Base-by-base conservation (phyloP, 2,797 vertebrate genomes). In the Kryptolebias ocellatus region DNA sequence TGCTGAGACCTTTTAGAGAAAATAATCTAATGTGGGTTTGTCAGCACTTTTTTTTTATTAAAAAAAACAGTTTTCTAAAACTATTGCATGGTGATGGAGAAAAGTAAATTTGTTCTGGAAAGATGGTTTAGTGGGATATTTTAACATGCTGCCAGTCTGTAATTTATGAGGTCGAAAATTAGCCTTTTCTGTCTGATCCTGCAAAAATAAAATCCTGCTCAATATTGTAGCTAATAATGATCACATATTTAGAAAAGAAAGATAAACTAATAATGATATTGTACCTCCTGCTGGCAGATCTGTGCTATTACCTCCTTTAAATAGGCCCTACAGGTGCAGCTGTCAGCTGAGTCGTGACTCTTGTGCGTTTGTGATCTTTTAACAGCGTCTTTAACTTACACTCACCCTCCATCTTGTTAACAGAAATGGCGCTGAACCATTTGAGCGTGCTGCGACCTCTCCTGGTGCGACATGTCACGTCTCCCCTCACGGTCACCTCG, bases 371-470 rank as follows among this genome's bases (percentile, higher is more conserved):
- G 7, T 51, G 4, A 64, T 18, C 18, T 45, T 52, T 44, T 29
- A 12, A 20, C 14, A 46, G 1, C 5, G n/a, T 39, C 2, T 34
- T 39, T 37, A 6, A n/a, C 27, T 28, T 20, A 51, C 2, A 39
- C 11, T 37, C 24, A 3, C 20, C 39, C 10, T 53, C 50, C 10
- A 4, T 34, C n/a, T 6, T 64, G 14, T 64, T 18, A 14, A 46
- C 72, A 92, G 91, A 81, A 0, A 85, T 95, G 93, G 93, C 93
- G 0, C 74, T 95, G 16, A 85, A 90, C 51, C 92, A 88, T 27
- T 79, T 95, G 63, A 86, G 80, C 2, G 65, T 88, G 5, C 82
- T 95, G 65, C 89, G 91, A 1, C 82, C 93, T 20, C 79, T 92
- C 1, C 27, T 89, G 27, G 49, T 83, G 0, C 57, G 76, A 1